These are phyloP conservation scores for Pseudococcus viburni DNA, from an alignment of 2,888 invertebrate genomes.

Conservation along the genomic window DNA sequence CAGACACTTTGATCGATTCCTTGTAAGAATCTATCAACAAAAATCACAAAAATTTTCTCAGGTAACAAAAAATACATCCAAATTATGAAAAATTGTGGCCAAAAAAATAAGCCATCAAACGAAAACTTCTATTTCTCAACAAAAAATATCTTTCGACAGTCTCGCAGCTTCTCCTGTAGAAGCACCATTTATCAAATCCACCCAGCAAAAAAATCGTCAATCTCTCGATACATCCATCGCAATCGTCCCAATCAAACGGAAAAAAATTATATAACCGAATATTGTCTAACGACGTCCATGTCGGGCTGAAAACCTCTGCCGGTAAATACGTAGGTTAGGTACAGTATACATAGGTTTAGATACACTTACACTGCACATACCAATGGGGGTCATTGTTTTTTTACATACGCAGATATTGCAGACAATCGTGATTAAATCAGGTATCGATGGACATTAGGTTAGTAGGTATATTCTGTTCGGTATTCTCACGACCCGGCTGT, in stretches of 20 bases:
- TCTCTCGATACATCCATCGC: neutral
- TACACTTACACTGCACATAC: neutral
- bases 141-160: no score
- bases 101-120: no score
- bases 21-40: no score
- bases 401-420: slow-evolving; percentile 34
- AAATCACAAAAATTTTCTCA: no score
- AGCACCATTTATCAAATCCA: no score
- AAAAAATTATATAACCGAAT: slow-evolving; percentile 43
- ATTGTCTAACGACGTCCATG: slow-evolving; percentile 28
- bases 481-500: slow-evolving; percentile 62
- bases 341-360: no score
- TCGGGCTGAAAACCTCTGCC: neutral
- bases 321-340: no score
- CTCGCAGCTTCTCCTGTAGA: no score
- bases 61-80: no score
- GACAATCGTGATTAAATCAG: slow-evolving; percentile 64
- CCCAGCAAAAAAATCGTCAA: neutral
- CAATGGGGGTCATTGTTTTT: slow-evolving; percentile 61
- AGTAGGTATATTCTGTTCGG: slow-evolving; percentile 57
- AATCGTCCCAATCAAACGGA: neutral
- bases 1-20: no score
- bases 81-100: no score
- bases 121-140: no score
- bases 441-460: slow-evolving; percentile 62